phyloP scores from a whole-genome alignment of 2,113 vertebrate genomes.

The Octodon degus region DNA sequence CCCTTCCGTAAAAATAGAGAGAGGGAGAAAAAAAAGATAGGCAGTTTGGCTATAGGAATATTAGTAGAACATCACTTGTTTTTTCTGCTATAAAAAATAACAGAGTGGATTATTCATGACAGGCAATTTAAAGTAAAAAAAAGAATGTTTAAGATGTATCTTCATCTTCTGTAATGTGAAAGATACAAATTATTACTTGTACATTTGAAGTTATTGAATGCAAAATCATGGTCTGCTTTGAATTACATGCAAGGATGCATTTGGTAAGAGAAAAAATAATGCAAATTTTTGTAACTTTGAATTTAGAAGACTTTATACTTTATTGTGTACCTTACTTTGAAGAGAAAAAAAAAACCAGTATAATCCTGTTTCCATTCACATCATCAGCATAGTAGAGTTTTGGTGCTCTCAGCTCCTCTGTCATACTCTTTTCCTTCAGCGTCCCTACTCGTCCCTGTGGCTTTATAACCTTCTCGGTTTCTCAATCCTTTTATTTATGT shows the following conservation, averaged over 20 bases:
- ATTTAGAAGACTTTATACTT: neutral
- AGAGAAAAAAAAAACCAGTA: neutral
- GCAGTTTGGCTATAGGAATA: neutral
- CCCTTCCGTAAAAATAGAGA: no score
- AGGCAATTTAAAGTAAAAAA: neutral
- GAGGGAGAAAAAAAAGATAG: neutral
- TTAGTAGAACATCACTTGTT: neutral
- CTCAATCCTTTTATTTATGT: neutral
- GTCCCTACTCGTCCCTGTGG: neutral
- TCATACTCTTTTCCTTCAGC: neutral
- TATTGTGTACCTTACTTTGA: neutral
- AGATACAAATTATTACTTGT: neutral
- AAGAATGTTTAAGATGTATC: neutral
- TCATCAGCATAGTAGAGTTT: neutral
- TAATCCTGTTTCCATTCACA: neutral
- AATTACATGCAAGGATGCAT: neutral
- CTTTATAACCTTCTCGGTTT: neutral
- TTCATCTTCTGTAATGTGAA: neutral
- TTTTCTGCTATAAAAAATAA: neutral
- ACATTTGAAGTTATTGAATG: neutral
- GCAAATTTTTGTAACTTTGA: neutral
- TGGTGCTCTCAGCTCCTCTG: no score
- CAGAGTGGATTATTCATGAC: neutral
- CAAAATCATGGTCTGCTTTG: neutral
- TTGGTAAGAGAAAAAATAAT: constrained; percentile 20